Evolutionary conservation across 1,140 invertebrate genomes (phyloP).

Genomic region (Apis florea): DNA sequence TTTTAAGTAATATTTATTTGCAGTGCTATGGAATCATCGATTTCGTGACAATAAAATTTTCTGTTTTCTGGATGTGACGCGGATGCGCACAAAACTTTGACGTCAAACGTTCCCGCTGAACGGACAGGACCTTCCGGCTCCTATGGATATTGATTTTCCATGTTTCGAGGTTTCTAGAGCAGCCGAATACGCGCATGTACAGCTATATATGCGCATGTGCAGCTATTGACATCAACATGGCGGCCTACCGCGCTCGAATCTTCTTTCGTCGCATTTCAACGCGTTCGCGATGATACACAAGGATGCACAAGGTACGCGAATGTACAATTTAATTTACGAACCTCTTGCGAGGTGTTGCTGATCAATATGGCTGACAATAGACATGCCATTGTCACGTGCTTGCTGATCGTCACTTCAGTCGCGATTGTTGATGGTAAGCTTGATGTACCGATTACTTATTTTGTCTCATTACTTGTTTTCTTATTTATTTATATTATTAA

Average conservation of each 20-base stretch:
- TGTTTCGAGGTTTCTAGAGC: conserved; percentile 72
- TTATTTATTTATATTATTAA: too few species aligned
- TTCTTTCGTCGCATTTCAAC: not conserved
- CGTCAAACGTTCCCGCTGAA: conserved; percentile 40
- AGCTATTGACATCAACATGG: conserved; percentile 35
- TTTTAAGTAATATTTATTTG: not conserved
- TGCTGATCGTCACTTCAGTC: conserved; percentile 46
- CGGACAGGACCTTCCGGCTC: conserved; percentile 33
- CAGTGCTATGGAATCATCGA: conserved; percentile 4
- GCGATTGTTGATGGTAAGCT: conserved; percentile 52
- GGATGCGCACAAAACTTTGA: conserved; percentile 46
- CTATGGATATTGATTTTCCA: conserved; percentile 57
- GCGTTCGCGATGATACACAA: not conserved
- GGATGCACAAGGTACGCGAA: not conserved
- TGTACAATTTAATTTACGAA: not conserved
- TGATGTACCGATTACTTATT: too few species aligned
- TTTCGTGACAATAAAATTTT: conserved; percentile 15
- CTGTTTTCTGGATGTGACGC: conserved; percentile 36
- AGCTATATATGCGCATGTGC: not conserved
- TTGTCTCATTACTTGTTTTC: too few species aligned
- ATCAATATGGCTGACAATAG: conserved; percentile 37
- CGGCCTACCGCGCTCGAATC: not conserved
- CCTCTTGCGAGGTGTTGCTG: too few species aligned
- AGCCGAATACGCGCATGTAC: not conserved
- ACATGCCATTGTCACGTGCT: conserved; percentile 37